Conservation (phyloP, 2,888 invertebrate species). For the Ischnus inquisitorius region DNA sequence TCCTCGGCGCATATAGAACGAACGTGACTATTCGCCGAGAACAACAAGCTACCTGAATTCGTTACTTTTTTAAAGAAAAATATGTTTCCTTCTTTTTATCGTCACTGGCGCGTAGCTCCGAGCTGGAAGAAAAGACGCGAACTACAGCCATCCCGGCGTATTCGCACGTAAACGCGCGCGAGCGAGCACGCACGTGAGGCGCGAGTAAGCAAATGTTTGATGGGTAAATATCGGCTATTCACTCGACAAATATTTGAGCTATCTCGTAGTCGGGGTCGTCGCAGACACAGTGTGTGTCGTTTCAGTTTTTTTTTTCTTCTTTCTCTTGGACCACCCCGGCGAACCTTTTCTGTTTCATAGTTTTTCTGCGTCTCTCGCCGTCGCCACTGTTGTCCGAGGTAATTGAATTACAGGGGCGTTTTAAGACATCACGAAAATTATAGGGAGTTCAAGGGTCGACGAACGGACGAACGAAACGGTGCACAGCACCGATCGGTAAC, state of each 20-base stretch:
- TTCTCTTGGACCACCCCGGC: not conserved
- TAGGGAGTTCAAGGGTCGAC: not conserved
- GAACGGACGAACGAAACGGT: not conserved
- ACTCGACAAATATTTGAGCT: slow-evolving; percentile 48
- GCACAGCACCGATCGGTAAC: not conserved
- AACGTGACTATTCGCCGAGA: too few relatives aligned
- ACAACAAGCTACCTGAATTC: too few relatives aligned
- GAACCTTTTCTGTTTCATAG: slow-evolving; percentile 3
- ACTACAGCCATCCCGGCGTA: not conserved
- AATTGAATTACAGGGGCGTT: slow-evolving; percentile 10
- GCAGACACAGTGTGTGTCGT: not conserved
- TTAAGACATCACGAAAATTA: not conserved
- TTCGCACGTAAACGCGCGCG: not conserved
- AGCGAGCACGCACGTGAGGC: slow-evolving; percentile 23
- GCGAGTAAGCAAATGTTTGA: slow-evolving; percentile 45
- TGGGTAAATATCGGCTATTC: slow-evolving; percentile 34
- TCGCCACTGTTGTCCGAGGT: not conserved
- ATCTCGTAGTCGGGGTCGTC: slow-evolving; percentile 11
- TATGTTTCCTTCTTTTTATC: too few relatives aligned
- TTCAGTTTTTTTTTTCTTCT: slow-evolving; percentile 11
- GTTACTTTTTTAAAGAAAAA: too few relatives aligned
- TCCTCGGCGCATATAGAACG: too few relatives aligned
- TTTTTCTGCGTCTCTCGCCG: not conserved
- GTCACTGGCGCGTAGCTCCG: not conserved
- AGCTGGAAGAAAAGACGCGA: not conserved